Evolutionary conservation across 1,140 invertebrate species (phyloP).

Genomic region (Zophobas morio): DNA sequence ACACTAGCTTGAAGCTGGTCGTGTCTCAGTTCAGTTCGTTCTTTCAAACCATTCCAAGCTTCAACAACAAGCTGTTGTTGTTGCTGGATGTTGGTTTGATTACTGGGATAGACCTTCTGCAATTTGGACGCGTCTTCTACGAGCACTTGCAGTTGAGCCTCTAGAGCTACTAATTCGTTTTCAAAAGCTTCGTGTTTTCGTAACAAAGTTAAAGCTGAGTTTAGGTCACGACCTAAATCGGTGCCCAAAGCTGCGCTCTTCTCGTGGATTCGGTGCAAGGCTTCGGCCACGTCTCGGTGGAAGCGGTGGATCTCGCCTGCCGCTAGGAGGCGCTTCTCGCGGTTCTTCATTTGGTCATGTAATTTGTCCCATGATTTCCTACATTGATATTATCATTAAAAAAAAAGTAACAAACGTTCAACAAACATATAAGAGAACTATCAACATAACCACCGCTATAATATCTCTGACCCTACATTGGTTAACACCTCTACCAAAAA

Average conservation of each 20-base stretch:
- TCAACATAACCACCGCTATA: slow-evolving; percentile 6
- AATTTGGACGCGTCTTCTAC: slow-evolving; percentile 93
- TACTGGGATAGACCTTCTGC: slow-evolving; percentile 91
- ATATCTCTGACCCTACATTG: background rate
- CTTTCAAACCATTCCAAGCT: slow-evolving; percentile 91
- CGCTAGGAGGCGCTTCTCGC: slow-evolving; percentile 89
- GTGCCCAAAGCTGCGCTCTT: slow-evolving; percentile 88
- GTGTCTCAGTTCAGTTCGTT: slow-evolving; percentile 82
- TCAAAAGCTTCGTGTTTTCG: slow-evolving; percentile 95
- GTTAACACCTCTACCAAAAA: too few species aligned
- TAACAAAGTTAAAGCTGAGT: slow-evolving; percentile 87
- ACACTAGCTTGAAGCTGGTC: slow-evolving; percentile 89
- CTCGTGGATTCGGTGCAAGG: slow-evolving; percentile 90
- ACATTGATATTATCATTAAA: slow-evolving; percentile 48
- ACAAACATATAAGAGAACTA: slow-evolving; percentile 31
- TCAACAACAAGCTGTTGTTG: slow-evolving; percentile 83
- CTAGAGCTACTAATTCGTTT: slow-evolving; percentile 94
- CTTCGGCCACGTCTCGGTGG: slow-evolving; percentile 96
- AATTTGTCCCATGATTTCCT: slow-evolving; percentile 92
- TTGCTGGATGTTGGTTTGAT: slow-evolving; percentile 85
- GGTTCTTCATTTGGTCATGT: slow-evolving; percentile 86
- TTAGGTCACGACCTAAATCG: slow-evolving; percentile 89
- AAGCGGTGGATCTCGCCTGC: slow-evolving; percentile 97
- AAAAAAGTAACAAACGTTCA: slow-evolving; percentile 40
- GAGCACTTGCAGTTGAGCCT: slow-evolving; percentile 92